Evolutionary conservation across 2,797 vertebrate genomes (phyloP).

Genomic region (Argentina silus): DNA sequence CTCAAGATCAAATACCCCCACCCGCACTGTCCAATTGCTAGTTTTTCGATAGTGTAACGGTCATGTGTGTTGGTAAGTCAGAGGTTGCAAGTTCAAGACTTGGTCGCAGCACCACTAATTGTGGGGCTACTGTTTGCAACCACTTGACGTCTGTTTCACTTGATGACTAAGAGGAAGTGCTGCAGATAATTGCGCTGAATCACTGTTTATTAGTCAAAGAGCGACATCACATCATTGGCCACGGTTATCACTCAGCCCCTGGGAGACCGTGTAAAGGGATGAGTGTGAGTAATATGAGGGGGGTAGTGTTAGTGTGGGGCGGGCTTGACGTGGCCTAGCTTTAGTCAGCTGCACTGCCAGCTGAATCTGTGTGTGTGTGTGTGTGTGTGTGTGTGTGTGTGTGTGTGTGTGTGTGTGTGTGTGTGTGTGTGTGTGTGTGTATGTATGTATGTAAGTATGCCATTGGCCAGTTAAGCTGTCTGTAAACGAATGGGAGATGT

Average conservation of each 20-base stretch:
- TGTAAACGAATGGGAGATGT: neutral
- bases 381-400: neutral
- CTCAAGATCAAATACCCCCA: no score
- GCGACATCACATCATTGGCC: conserved; percentile 31
- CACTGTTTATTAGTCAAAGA: conserved; percentile 21
- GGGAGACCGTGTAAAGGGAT: neutral
- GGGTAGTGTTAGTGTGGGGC: no score
- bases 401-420: neutral
- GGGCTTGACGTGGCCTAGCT: neutral
- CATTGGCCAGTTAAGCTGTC: neutral
- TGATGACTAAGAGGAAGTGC: no score
- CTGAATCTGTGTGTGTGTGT: neutral
- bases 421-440: neutral
- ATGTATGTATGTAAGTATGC: neutral
- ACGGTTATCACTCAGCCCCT: conserved; percentile 29
- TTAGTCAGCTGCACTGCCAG: neutral
- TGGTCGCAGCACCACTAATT: no score
- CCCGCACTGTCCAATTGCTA: no score
- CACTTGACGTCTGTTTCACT: no score
- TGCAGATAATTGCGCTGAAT: conserved; percentile 30
- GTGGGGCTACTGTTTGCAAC: no score
- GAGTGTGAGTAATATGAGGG: neutral
- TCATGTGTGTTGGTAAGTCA: no score
- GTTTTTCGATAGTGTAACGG: no score
- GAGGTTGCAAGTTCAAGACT: no score